Evolutionary conservation across 2,113 vertebrate genomes (phyloP).

Genomic region (Ictalurus punctatus): DNA sequence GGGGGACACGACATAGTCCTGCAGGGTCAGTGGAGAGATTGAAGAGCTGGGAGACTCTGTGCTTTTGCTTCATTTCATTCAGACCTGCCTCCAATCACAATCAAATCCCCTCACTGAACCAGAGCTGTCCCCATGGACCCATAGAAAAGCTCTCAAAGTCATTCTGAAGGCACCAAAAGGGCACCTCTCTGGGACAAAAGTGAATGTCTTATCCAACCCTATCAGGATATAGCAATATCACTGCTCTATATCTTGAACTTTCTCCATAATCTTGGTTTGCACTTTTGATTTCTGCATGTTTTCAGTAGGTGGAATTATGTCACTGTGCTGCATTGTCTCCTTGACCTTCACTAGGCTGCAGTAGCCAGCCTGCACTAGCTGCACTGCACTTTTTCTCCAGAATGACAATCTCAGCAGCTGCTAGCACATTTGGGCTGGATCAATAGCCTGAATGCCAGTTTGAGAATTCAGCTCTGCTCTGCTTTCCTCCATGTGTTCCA

Average conservation of each 20-base stretch:
- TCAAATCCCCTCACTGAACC: conserved; percentile 45
- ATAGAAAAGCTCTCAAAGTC: conserved; percentile 47
- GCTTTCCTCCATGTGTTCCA: conserved; percentile 40
- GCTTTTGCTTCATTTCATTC: conserved; percentile 43
- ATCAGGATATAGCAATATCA: too few relatives aligned
- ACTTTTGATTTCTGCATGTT: background rate
- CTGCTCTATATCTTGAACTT: background rate
- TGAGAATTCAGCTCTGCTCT: conserved; percentile 9
- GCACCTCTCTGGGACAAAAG: conserved; percentile 41
- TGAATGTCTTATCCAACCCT: conserved; percentile 5
- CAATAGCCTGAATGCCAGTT: conserved; percentile 40
- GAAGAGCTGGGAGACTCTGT: conserved; percentile 30
- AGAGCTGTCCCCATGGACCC: conserved; percentile 33
- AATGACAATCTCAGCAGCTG: conserved; percentile 31
- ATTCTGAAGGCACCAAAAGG: conserved; percentile 50
- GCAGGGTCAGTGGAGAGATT: conserved; percentile 37
- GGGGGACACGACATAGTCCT: conserved; percentile 32
- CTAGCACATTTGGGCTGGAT: conserved; percentile 40
- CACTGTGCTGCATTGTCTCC: background rate
- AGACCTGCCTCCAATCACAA: conserved; percentile 46
- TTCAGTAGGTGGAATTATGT: background rate
- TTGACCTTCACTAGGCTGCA: background rate
- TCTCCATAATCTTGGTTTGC: background rate
- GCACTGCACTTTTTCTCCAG: conserved; percentile 36
- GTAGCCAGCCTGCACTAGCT: background rate